A percentile compares a stretch with the other conserved stretches of the same genome.
These are phyloP conservation scores for Periparus ater DNA, from an alignment of 2,797 vertebrate species.

Conservation along the genomic window DNA sequence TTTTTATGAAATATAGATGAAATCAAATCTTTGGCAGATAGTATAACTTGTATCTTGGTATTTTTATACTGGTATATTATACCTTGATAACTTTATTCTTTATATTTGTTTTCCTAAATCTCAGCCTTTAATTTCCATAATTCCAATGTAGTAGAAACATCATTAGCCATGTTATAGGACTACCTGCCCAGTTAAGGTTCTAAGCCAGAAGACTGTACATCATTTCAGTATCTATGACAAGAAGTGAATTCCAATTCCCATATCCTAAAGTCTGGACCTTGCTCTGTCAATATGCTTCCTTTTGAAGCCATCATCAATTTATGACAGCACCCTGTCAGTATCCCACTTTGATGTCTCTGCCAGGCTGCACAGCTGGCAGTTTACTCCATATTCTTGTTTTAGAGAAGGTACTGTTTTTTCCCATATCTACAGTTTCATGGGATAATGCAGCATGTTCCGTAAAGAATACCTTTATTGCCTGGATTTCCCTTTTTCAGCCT, in stretches of 20 bases:
- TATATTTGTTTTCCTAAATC: background rate
- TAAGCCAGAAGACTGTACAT: background rate
- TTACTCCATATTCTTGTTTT: background rate
- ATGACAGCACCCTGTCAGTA: background rate
- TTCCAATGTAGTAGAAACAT: background rate
- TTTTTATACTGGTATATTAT: background rate
- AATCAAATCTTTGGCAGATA: conserved; percentile 38
- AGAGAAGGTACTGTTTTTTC: fast-evolving
- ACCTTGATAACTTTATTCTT: background rate
- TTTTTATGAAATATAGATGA: conserved; percentile 56
- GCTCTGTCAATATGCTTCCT: background rate
- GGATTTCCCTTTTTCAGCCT: background rate
- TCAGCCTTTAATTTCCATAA: background rate
- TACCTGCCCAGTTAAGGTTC: background rate
- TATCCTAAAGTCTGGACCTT: background rate
- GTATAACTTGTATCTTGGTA: background rate
- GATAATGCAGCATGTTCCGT: background rate
- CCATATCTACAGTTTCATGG: background rate
- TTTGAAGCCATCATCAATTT: background rate
- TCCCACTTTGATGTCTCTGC: background rate
- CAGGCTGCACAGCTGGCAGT: background rate
- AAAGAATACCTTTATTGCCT: background rate
- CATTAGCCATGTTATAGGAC: background rate
- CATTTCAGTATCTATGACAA: background rate
- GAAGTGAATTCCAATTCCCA: background rate